Evolutionary conservation across 2,113 vertebrate species (phyloP).

Genomic region (Anseranas semipalmata): DNA sequence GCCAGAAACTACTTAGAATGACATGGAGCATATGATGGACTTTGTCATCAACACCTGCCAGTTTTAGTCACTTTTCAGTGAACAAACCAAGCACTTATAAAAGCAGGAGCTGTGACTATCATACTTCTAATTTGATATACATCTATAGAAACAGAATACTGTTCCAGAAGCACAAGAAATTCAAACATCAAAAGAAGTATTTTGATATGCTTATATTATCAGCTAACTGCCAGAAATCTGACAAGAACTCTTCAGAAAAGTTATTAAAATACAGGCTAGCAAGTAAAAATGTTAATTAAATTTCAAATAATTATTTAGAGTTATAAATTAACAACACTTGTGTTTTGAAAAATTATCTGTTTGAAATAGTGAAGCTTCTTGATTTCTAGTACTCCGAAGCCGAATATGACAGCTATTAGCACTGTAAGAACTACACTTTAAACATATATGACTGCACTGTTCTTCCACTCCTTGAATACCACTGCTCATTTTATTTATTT

Average conservation of each 20-base stretch:
- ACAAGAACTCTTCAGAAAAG: neutral
- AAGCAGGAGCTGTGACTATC: neutral
- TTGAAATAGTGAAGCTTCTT: neutral
- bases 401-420: neutral
- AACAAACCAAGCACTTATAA: neutral
- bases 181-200: neutral
- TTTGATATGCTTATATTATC: neutral
- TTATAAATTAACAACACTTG: neutral
- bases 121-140: neutral
- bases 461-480: neutral
- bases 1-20: neutral
- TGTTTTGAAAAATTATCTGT: neutral
- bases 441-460: neutral
- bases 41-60: neutral
- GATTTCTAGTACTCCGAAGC: neutral
- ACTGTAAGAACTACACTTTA: neutral
- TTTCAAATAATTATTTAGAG: neutral
- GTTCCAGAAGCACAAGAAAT: neutral
- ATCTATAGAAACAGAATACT: neutral
- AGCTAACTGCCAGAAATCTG: neutral
- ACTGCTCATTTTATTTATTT: neutral
- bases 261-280: neutral
- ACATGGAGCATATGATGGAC: neutral
- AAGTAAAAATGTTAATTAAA: neutral
- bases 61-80: neutral